phyloP scores from a whole-genome alignment of 92 coral and sea anemone genomes.

The Epizoanthus scotinus region DNA sequence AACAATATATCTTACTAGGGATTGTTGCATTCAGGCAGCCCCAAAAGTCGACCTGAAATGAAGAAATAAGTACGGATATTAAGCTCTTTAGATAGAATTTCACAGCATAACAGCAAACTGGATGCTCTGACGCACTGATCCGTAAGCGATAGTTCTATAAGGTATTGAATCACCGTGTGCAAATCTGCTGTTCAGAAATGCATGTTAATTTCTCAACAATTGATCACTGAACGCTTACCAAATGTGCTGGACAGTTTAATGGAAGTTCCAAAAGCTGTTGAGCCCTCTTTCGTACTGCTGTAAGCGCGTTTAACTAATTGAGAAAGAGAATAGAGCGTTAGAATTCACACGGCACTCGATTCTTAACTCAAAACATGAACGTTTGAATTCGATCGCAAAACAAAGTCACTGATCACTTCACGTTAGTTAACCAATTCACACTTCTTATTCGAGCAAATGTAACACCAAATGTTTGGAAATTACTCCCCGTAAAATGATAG shows the following conservation, averaged over 20 bases:
- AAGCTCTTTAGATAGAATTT: slow-evolving; percentile 26
- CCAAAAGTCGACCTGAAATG: slow-evolving; percentile 81
- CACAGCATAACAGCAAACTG: slow-evolving; percentile 5
- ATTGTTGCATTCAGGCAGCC: slow-evolving; percentile 81
- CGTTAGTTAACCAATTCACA: neutral
- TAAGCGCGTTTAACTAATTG: slow-evolving; percentile 76
- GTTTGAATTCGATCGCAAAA: neutral
- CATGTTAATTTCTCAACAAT: slow-evolving; percentile 40
- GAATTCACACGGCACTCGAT: slow-evolving; percentile 17
- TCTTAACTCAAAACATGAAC: neutral
- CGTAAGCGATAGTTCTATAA: slow-evolving; percentile 6
- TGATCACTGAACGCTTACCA: slow-evolving; percentile 72
- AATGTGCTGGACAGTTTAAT: slow-evolving; percentile 91
- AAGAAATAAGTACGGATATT: slow-evolving; percentile 42
- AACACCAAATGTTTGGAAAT: slow-evolving; percentile 34
- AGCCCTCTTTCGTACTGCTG: slow-evolving; percentile 75
- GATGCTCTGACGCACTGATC: slow-evolving; percentile 14
- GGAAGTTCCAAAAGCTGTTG: slow-evolving; percentile 85
- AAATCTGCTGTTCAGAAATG: slow-evolving; percentile 26
- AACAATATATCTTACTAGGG: slow-evolving; percentile 69
- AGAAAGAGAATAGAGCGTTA: slow-evolving; percentile 49
- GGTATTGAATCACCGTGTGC: slow-evolving; percentile 12
- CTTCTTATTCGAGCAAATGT: neutral
- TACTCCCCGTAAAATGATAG: slow-evolving; percentile 8
- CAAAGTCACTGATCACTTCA: neutral